Evolutionary conservation across 64 coral and sea anemone species (phyloP).

Genomic region (Pachyseris speciosa): DNA sequence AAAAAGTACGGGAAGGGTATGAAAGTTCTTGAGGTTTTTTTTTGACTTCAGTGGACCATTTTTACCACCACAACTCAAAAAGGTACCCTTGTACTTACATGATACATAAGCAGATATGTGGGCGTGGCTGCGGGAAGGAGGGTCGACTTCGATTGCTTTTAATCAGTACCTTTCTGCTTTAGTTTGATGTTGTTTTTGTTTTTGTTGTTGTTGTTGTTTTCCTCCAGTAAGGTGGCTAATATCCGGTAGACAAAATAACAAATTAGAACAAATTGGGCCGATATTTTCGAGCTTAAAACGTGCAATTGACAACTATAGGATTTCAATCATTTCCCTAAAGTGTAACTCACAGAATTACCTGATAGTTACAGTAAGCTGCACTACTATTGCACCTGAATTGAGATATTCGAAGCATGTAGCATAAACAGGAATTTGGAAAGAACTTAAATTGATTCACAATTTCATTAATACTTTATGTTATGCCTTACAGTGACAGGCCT

Average conservation of each 20-base stretch:
- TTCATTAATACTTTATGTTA: slow-evolving; percentile 14
- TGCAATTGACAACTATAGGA: slow-evolving; percentile 2
- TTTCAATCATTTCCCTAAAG: neutral
- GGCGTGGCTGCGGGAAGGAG: neutral
- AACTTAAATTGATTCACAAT: slow-evolving; percentile 2
- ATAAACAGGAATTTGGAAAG: neutral
- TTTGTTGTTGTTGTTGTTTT: slow-evolving; percentile 25
- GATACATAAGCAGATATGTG: neutral
- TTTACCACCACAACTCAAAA: neutral
- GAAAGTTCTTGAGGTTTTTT: no score
- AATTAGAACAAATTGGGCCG: neutral
- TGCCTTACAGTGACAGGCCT: neutral
- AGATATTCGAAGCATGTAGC: slow-evolving; percentile 13
- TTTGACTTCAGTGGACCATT: no score
- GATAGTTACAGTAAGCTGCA: neutral
- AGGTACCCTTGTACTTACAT: neutral
- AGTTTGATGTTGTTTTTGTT: neutral
- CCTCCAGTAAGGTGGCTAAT: neutral
- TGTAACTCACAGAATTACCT: neutral
- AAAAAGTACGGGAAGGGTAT: slow-evolving; percentile 7
- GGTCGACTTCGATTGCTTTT: neutral
- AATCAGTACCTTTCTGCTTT: neutral
- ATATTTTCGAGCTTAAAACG: neutral
- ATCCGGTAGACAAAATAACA: neutral
- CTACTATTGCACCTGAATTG: neutral